A percentile compares a stretch with the other conserved stretches of the same genome.
Conservation (phyloP, 2,888 invertebrate genomes). For the Andrena chrysosceles region DNA sequence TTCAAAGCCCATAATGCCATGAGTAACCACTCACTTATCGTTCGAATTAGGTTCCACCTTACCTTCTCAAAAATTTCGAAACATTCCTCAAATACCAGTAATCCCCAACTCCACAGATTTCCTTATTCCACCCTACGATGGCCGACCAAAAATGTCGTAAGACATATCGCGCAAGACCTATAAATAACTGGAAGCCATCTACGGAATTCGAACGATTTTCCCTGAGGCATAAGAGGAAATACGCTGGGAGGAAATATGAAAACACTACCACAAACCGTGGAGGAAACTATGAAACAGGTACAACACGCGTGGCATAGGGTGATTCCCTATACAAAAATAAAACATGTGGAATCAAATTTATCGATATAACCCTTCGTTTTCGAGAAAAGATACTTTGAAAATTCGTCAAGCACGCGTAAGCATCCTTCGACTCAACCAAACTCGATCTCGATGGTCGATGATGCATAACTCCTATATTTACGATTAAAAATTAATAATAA, state of each 20-base stretch:
- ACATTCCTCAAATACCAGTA: neutral
- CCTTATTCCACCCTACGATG: neutral
- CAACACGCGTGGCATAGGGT: too few species aligned
- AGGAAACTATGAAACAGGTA: neutral
- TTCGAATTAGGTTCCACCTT: neutral
- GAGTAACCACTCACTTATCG: neutral
- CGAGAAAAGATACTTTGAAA: too few species aligned
- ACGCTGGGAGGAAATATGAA: slow-evolving; percentile 31
- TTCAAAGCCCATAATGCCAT: too few species aligned
- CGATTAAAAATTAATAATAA: too few species aligned
- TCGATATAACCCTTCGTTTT: too few species aligned
- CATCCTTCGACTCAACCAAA: too few species aligned
- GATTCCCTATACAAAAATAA: too few species aligned
- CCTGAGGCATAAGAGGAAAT: slow-evolving; percentile 1
- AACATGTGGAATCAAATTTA: too few species aligned
- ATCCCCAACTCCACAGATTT: slow-evolving; percentile 13
- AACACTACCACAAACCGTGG: slow-evolving; percentile 24
- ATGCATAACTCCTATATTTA: too few species aligned
- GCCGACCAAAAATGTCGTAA: slow-evolving; percentile 25
- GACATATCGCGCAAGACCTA: slow-evolving; percentile 42
- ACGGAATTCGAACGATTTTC: slow-evolving; percentile 55
- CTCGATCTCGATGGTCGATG: too few species aligned
- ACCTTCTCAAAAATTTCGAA: neutral
- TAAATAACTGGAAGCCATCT: slow-evolving; percentile 56
- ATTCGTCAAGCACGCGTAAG: too few species aligned